Conservation (phyloP, 2,797 vertebrate genomes). For the Ptychadena robeensis region DNA sequence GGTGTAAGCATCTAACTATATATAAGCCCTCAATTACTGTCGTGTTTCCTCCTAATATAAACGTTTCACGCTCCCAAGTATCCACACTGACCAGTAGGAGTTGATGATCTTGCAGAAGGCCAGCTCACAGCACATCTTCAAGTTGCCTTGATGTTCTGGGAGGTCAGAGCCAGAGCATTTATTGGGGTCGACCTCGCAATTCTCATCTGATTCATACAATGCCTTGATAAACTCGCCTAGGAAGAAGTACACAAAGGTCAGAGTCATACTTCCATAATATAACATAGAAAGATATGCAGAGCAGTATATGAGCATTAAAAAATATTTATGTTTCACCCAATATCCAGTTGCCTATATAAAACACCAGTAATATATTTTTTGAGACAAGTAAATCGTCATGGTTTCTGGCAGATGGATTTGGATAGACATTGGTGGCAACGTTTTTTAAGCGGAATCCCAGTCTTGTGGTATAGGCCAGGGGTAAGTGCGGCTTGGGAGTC, state of each 20-base stretch:
- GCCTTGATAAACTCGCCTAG: constrained; percentile 98
- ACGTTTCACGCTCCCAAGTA: not conserved
- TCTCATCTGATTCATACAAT: constrained; percentile 96
- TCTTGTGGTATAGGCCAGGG: no score
- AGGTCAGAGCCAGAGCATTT: constrained; percentile 92
- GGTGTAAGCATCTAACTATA: no score
- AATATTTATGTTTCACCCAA: no score
- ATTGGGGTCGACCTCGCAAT: constrained; percentile 95
- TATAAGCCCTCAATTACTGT: no score
- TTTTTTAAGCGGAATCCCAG: no score
- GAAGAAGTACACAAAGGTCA: constrained; percentile 11
- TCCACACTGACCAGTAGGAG: constrained; percentile 84
- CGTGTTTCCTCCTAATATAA: not conserved
- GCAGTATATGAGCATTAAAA: not conserved
- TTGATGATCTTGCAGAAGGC: constrained; percentile 99
- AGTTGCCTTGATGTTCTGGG: constrained; percentile 93
- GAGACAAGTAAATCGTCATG: no score
- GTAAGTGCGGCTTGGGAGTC: no score
- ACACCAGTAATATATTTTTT: no score
- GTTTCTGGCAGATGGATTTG: no score
- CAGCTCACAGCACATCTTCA: constrained; percentile 98
- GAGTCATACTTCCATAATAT: not conserved
- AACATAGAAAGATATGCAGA: not conserved
- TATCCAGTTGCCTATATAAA: no score
- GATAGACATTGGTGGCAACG: no score